A percentile compares a stretch with the other conserved stretches of the same genome.
phyloP scores from a whole-genome alignment of 1,140 invertebrate species.

The Papilio xuthus region DNA sequence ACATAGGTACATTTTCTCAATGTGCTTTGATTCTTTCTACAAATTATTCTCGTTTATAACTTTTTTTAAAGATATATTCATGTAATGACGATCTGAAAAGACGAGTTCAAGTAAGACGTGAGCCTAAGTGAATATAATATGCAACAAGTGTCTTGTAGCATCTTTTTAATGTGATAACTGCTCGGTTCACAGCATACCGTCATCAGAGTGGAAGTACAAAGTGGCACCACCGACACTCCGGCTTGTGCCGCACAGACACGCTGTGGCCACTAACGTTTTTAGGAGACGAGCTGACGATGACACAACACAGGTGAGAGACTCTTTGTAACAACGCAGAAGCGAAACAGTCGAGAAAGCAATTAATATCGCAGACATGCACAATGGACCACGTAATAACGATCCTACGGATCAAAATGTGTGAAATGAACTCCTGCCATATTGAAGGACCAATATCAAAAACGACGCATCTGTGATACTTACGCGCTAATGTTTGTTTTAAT shows the following conservation, averaged over 20 bases:
- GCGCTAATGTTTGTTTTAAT: not conserved
- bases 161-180: not conserved
- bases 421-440: too few species aligned
- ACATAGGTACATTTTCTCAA: too few species aligned
- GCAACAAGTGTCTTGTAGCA: not conserved
- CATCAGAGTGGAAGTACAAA: conserved; percentile 72
- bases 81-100: too few species aligned
- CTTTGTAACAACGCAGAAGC: not conserved
- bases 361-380: not conserved
- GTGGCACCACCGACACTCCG: conserved; percentile 67
- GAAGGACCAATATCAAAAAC: too few species aligned
- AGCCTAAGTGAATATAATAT: not conserved
- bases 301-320: conserved; percentile 59
- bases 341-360: not conserved
- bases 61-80: too few species aligned
- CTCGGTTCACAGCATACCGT: conserved; percentile 60
- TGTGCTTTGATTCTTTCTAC: too few species aligned
- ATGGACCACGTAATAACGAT: not conserved
- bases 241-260: conserved; percentile 61
- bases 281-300: conserved; percentile 76
- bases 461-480: not conserved
- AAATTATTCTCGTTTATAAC: too few species aligned
- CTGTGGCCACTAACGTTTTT: conserved; percentile 71
- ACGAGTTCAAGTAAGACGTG: too few species aligned
- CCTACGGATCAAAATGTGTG: too few species aligned